Evolutionary conservation across 2,113 vertebrate genomes (phyloP), one percentile per base, ranked within the genome.

Genomic region (Halcyon malimbica): DNA sequence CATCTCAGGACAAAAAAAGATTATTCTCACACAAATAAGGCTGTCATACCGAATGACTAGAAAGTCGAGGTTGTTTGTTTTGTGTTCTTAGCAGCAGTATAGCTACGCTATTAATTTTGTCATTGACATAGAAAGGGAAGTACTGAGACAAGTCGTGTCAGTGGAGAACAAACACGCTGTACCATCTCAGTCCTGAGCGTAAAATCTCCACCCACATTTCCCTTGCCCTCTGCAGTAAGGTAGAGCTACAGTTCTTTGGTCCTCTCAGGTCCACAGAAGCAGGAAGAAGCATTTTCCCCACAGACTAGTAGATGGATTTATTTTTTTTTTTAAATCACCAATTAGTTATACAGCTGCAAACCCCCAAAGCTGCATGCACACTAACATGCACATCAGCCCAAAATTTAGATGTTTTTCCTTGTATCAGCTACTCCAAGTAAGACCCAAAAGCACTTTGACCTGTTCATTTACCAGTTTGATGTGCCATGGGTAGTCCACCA

Each of bases 21-120:
- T 89, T 67, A 82, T 87, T 84, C 75, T 93, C 74, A 70, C 24
- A 51, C 39, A 90, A 96, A 86, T 60, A 95, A 60, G 56, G 73
- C 42, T 95, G 86, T 81, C 93, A 92, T 53, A 54, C 63, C 35
- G 33, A 78, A 86, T 29, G 73, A 71, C 71, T 35, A 70, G 33
- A 20, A 95, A 94, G 53, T 28, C 68, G 44, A 18, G 21, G 9
- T 14, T 81, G 68, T 51, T 94, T 87, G 63, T 85, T 87, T 76
- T 68, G 59, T 42, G 79, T 5, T 3, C 71, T 81, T 63, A 63
- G 28, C 70, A 82, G 56, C 48, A 70, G 23, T 6, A 73, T 6
- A 81, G 74, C 51, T 67, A 25, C 10, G 68, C 44, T 54, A 53
- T 68, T 70, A 25, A 70, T 93, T 85, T 51, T 41, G 25, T 25